Base-by-base conservation (phyloP, 2,113 vertebrate species). In the Melanocharis versteri region DNA sequence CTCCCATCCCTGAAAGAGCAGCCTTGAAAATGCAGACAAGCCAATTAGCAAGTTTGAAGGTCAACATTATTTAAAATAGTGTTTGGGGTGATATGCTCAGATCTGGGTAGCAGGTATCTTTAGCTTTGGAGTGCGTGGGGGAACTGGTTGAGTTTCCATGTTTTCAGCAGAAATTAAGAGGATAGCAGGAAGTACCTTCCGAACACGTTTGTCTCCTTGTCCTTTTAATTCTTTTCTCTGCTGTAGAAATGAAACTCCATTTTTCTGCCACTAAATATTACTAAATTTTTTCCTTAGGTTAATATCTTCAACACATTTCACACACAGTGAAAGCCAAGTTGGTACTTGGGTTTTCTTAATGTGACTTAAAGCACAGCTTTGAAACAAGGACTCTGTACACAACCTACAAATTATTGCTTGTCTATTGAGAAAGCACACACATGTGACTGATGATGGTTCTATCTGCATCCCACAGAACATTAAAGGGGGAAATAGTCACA, bases 141-240 rank as follows among this genome's bases (percentile, higher is more conserved):
- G 10, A 79, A 72, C 4, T 54, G 26, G 15, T 7, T 60, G 51
- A 54, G 33, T 69, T 93, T 76, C 57, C 48, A 83, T 3, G 2
- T 81, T 69, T 78, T 56, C 66, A 83, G 48, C 42, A 90, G 45
- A 82, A 94, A 71, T 72, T 20, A 58, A 23, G 44, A 83, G 37
- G 27, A 62, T 0, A 75, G 33, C 44, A 84, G 51, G 45, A 84
- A 66, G 39, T n/a, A 40, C 37, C 22, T 62, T 69, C 39, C 2
- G 1, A 1, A 4, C 12, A 40, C 0, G 0, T 57, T 61, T 64
- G 14, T 68, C 31, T 93, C 37, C 31, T 42, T 42, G 6, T 61
- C 35, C 57, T 90, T 78, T 82, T 28, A 64, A 66, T 60, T 51
- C 4, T 61, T 39, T 40, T 53, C 48, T 87, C 26, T 84, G 13